Evolutionary conservation across 2,113 vertebrate genomes (phyloP).

Genomic region (Hippocampus mohnikei): DNA sequence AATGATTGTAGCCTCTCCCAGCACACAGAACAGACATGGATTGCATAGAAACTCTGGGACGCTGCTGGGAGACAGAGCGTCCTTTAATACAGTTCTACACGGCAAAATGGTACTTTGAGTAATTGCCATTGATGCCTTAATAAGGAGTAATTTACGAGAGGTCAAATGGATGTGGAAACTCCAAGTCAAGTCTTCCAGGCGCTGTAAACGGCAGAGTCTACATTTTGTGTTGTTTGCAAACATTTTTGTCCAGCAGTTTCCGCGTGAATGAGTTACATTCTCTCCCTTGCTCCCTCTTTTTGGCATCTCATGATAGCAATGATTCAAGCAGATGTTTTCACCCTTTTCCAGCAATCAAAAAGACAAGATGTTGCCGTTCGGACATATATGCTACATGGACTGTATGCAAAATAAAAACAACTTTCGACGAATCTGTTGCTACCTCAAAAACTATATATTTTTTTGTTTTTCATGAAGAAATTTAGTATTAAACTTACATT

Average conservation of each 20-base stretch:
- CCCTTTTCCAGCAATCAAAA: conserved; percentile 44
- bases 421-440: background rate
- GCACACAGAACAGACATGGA: conserved; percentile 7
- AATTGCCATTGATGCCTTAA: conserved; percentile 37
- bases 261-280: conserved; percentile 26
- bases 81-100: conserved; percentile 26
- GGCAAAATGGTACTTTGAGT: conserved; percentile 16
- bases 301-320: conserved; percentile 42
- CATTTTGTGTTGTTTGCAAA: conserved; percentile 24
- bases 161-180: conserved; percentile 50
- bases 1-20: conserved; percentile 24
- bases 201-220: conserved; percentile 31
- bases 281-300: conserved; percentile 10
- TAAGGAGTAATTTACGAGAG: conserved; percentile 18
- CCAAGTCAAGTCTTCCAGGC: conserved; percentile 10
- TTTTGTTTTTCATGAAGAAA: too few species aligned
- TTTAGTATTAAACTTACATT: too few species aligned
- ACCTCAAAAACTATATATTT: too few species aligned
- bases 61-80: conserved; percentile 36
- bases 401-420: too few species aligned
- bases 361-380: conserved; percentile 29
- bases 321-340: conserved; percentile 57
- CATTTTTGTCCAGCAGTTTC: conserved; percentile 26
- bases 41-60: conserved; percentile 43
- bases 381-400: conserved; percentile 12